Evolutionary conservation across 2,113 vertebrate species (phyloP).

Genomic region (Lota lota): DNA sequence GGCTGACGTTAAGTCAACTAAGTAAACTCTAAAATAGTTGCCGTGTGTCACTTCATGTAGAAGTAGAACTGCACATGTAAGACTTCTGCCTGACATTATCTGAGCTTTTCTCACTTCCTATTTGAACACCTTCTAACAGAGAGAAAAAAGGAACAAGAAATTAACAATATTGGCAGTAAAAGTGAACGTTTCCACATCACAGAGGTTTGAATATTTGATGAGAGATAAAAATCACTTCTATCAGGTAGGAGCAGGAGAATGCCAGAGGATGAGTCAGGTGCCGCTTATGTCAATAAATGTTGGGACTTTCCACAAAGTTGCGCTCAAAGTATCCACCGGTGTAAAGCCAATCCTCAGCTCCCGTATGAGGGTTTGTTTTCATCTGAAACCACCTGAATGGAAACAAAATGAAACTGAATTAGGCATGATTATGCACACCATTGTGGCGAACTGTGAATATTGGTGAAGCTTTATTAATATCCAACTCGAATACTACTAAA

Average conservation of each 20-base stretch:
- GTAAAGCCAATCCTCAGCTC: slow-evolving; percentile 89
- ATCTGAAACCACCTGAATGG: slow-evolving; percentile 85
- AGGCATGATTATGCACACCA: too few species aligned
- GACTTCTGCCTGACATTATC: slow-evolving; percentile 1
- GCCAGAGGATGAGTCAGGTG: not conserved
- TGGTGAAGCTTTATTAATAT: too few species aligned
- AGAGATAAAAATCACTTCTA: slow-evolving; percentile 39
- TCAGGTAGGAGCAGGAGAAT: slow-evolving; percentile 23
- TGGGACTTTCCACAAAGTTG: slow-evolving; percentile 87
- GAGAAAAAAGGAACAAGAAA: not conserved
- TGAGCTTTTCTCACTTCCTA: slow-evolving; percentile 7
- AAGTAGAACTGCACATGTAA: not conserved
- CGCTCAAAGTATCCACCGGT: slow-evolving; percentile 93
- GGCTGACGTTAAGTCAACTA: slow-evolving; percentile 20
- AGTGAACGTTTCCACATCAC: slow-evolving; percentile 16
- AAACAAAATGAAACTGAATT: not conserved
- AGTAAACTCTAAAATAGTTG: slow-evolving; percentile 41
- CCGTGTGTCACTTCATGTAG: slow-evolving; percentile 16
- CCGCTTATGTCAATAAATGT: slow-evolving; percentile 83
- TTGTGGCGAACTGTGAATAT: too few species aligned
- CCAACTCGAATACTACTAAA: too few species aligned
- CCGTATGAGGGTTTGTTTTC: slow-evolving; percentile 84
- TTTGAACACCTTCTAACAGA: slow-evolving; percentile 13
- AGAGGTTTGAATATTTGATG: slow-evolving; percentile 24
- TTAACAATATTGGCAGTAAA: slow-evolving; percentile 27